A percentile compares a stretch with the other conserved stretches of the same genome.
Conservation (phyloP, 2,888 invertebrate genomes). For the Lepetodrilus schrolli region DNA sequence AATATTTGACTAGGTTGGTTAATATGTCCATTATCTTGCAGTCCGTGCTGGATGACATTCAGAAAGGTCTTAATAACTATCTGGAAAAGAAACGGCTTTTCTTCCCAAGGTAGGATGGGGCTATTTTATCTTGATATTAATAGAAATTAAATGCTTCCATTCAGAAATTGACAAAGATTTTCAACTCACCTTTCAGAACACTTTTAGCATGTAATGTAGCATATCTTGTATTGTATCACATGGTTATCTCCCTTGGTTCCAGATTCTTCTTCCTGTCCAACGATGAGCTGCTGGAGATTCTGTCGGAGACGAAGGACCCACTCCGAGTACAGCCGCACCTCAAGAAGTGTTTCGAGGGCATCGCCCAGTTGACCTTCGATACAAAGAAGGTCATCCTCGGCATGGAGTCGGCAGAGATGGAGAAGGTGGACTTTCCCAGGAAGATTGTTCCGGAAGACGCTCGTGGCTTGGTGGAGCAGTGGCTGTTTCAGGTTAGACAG, state of each 20-base stretch:
- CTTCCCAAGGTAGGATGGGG: constrained; percentile 73
- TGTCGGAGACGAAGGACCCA: constrained; percentile 75
- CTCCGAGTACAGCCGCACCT: constrained; percentile 75
- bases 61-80: constrained; percentile 74
- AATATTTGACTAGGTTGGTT: no score
- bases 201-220: no score
- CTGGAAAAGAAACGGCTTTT: constrained; percentile 74
- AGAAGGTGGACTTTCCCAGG: constrained; percentile 67
- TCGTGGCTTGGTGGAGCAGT: constrained; percentile 73
- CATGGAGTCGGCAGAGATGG: constrained; percentile 75
- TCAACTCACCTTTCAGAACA: no score
- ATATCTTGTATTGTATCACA: no score
- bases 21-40: constrained; percentile 47
- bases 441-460: constrained; percentile 71
- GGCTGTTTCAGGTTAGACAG: constrained; percentile 73
- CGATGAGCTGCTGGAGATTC: constrained; percentile 74
- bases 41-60: constrained; percentile 74
- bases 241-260: constrained; percentile 25
- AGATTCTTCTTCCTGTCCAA: constrained; percentile 75
- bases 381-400: constrained; percentile 70
- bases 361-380: constrained; percentile 70
- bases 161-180: no score
- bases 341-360: constrained; percentile 76
- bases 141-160: no score
- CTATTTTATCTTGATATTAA: no score